Evolutionary conservation across 30 jellyfish, hydroid and myxozoan species (phyloP).

Genomic region (Rhopilema esculentum): DNA sequence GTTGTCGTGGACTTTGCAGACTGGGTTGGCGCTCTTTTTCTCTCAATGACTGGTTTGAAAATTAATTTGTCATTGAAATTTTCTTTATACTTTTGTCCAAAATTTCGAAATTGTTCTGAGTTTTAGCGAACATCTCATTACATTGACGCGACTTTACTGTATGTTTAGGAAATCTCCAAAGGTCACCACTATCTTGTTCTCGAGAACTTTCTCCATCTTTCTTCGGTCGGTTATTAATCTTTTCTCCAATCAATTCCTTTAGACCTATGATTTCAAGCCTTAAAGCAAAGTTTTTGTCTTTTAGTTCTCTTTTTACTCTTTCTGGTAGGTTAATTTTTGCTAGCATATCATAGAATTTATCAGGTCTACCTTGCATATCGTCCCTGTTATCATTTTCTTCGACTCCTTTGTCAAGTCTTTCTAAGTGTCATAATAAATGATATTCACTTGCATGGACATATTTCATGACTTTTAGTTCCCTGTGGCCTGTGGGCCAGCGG

Average conservation of each 20-base stretch:
- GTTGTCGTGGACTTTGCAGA: neutral
- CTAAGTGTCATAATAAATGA: neutral
- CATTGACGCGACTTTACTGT: constrained; percentile 1
- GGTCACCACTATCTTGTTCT: neutral
- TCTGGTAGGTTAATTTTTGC: neutral
- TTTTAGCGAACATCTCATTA: neutral
- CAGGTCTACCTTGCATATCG: neutral
- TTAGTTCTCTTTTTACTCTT: neutral
- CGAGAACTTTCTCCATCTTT: neutral
- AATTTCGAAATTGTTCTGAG: too few species aligned
- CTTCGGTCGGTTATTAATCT: neutral
- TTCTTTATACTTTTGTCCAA: too few species aligned
- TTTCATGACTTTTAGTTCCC: neutral
- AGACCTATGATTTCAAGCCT: neutral
- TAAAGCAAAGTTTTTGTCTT: neutral
- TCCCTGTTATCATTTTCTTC: neutral
- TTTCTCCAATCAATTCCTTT: neutral
- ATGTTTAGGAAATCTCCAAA: neutral
- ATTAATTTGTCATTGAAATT: too few species aligned
- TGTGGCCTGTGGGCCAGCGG: constrained; percentile 11
- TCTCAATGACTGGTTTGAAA: neutral
- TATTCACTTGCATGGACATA: constrained; percentile 6
- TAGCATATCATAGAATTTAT: neutral
- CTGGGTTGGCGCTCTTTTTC: neutral
- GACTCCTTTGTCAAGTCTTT: constrained; percentile 1